Base-by-base conservation (phyloP, 2,888 invertebrate species). In the Melanchra persicariae region DNA sequence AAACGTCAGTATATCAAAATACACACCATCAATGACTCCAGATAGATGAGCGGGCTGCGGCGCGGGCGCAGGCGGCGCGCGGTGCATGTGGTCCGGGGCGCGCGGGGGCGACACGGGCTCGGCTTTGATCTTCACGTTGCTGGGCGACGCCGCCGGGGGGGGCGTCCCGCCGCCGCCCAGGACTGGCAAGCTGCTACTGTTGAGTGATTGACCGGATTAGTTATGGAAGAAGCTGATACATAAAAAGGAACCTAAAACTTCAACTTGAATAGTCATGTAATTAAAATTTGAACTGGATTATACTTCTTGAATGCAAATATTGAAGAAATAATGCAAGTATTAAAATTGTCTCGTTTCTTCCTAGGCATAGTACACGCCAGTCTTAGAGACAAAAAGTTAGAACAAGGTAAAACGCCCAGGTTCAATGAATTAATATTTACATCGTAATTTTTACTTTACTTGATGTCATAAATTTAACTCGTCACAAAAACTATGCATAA, bases 31-130 rank as follows among this genome's bases (percentile, higher is more conserved):
- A 85, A 95, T 93, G 82, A 92, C 93, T 84, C 93, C 95, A 71
- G 95, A 93, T 12, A 96, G 91, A 82, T 96, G 96, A 0, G 96
- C 95, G 69, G 96, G 95, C 87, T 94, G 95, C 62, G 95, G 95
- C 85, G 92, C 92, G 66, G 91, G 89, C 82, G 94, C 93, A 51
- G 94, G 93, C 45, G 96, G 94, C n/a, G 90, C 96, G 80, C 96
- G 96, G 80, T 96, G 96, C 88, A 94, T 91, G 90, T 97, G 98
- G 87, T 97, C 97, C 0, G 95, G 95, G 88, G 98, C 98, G 79
- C 99, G 97, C 5, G 99, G 99, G 55, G 99, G 99, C 84, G 99
- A 99, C 91, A 99, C 98, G 37, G 99, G 99, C 93, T 99, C 99
- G 86, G 99, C 98, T 95, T 99, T 99, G 92, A 99, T 98, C 95